Conservation (phyloP, 1,140 invertebrate genomes). For the Cotesia glomerata region DNA sequence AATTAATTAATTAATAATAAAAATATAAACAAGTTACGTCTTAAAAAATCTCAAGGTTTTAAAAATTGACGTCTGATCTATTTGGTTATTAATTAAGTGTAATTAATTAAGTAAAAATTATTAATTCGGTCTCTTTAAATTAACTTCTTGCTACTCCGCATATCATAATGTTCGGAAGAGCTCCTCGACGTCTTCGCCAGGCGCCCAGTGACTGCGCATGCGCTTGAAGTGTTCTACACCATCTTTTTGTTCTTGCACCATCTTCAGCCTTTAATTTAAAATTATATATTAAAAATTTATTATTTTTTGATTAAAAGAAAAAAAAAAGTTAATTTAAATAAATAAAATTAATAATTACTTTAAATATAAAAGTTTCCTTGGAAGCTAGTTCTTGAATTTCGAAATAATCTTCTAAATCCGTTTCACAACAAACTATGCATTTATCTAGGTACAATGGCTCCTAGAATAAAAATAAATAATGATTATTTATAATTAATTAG, state of each 20-base stretch:
- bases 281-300: background rate
- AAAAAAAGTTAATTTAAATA: background rate
- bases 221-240: constrained; percentile 88
- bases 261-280: constrained; percentile 75
- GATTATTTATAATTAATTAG: too few relatives aligned
- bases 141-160: constrained; percentile 69
- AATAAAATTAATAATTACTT: constrained; percentile 67
- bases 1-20: background rate
- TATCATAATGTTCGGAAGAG: constrained; percentile 95
- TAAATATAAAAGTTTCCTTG: constrained; percentile 93
- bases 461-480: constrained; percentile 51
- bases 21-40: constrained; percentile 26
- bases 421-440: constrained; percentile 87
- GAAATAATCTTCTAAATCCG: constrained; percentile 90
- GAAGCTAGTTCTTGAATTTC: constrained; percentile 92
- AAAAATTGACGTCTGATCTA: too few relatives aligned
- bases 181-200: constrained; percentile 89
- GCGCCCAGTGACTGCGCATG: constrained; percentile 88
- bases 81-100: too few relatives aligned
- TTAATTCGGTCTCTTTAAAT: background rate
- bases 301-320: constrained; percentile 1
- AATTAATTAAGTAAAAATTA: too few relatives aligned
- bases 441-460: constrained; percentile 89
- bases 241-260: constrained; percentile 79
- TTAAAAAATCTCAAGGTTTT: constrained; percentile 32